Evolutionary conservation across 2,888 invertebrate species (phyloP), one percentile per base, ranked within the genome.

Genomic region (Salpingus planirostris): DNA sequence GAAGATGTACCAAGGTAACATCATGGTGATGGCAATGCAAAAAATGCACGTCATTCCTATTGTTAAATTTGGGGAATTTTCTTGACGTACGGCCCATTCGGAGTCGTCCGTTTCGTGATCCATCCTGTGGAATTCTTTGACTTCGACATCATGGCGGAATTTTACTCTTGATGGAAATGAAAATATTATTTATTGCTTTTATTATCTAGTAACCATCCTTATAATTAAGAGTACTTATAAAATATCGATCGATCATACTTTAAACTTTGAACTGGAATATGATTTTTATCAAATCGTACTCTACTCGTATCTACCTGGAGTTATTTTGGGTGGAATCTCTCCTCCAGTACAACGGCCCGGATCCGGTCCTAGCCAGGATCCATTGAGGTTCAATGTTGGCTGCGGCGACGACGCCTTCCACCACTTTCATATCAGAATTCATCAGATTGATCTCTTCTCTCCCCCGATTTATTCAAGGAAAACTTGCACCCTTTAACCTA

Each of bases 111-210:
- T 43, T 52, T 69, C 68, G 46, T 69, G 65, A 26, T 67, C 67
- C 31, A 64, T 60, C 27, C 68, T 58, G 43, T 64, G 64, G 57
- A 68, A 71, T 47, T 73, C 73, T 23, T 66, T 61, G 6, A 73
- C 65, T 44, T 72, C 69, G 4, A 72, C 71, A 50, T 71, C 70
- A 52, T 67, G 67, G 10, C 67, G 68, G 49, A 73, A 73, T 46
- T 67, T 70, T 21, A 73, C 71, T 14, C 70, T 65, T 50, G n/a
- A n/a, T n/a, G n/a, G n/a, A n/a, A n/a, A n/a, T n/a, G n/a, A n/a
- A n/a, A n/a, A n/a, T 33, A n/a, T n/a, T n/a, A n/a, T n/a, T n/a
- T n/a, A n/a, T n/a, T n/a, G n/a, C n/a, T n/a, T n/a, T n/a, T n/a
- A n/a, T n/a, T n/a, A n/a, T n/a, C n/a, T n/a, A n/a, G n/a, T n/a